phyloP scores from a whole-genome alignment of 2,113 vertebrate species.

The Mirza zaza region DNA sequence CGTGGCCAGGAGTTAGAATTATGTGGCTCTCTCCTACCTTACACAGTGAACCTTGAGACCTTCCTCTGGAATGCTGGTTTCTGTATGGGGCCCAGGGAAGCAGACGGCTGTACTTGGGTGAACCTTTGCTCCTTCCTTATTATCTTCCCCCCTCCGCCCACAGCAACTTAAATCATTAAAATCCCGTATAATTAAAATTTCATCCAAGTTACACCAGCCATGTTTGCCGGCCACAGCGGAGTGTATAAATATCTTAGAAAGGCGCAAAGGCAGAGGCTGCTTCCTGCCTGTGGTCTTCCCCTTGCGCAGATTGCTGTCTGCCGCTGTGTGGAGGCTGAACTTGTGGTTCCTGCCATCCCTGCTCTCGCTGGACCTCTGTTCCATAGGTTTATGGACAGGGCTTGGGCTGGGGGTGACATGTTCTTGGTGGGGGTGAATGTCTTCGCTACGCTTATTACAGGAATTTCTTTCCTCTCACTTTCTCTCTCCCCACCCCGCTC shows the following conservation, averaged over 20 bases:
- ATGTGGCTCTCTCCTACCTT: conserved; percentile 52
- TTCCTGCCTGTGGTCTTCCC: conserved; percentile 83
- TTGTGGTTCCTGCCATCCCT: neutral
- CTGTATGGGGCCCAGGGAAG: conserved; percentile 64
- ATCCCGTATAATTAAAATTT: conserved; percentile 85
- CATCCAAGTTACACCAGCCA: conserved; percentile 81
- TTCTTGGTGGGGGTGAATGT: neutral
- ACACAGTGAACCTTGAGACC: neutral
- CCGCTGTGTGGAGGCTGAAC: neutral
- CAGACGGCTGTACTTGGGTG: conserved; percentile 72
- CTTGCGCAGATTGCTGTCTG: conserved; percentile 49
- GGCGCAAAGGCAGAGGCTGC: conserved; percentile 79
- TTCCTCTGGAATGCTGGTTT: conserved; percentile 34
- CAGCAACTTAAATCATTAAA: conserved; percentile 85
- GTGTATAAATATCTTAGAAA: conserved; percentile 85
- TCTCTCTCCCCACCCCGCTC: neutral
- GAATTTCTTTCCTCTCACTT: neutral
- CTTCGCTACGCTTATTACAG: neutral
- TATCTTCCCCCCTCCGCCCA: conserved; percentile 82
- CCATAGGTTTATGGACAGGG: neutral
- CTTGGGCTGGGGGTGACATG: neutral
- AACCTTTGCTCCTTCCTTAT: conserved; percentile 76
- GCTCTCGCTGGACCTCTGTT: conserved; percentile 36
- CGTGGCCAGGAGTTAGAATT: conserved; percentile 11
- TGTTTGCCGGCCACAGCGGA: conserved; percentile 81